Evolutionary conservation across 2,797 vertebrate species (phyloP), one percentile per base, ranked within the genome.

Genomic region (Botia kubotai): DNA sequence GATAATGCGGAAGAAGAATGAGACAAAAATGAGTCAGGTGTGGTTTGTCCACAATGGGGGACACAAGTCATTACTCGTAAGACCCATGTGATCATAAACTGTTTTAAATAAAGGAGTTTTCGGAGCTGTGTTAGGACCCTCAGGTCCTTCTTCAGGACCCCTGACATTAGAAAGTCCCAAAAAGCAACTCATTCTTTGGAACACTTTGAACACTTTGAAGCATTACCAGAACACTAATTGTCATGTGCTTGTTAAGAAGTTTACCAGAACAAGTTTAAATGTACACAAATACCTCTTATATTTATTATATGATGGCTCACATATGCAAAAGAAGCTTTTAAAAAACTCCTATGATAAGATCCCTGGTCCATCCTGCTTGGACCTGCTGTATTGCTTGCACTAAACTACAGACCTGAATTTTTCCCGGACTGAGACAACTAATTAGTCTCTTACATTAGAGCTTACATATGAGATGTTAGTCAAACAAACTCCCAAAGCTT

Each of bases 371-470:
- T 79, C 71, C 50, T 2, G 6, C 19, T 63, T 63, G 60, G 67
- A 52, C 67, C 55, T 36, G 12, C 43, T 79, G 67, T 17, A 50
- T 26, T 48, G 26, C 43, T 73, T 48, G 50, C 3, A 52, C 67
- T 58, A 55, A 72, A 23, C 33, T 80, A 50, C 50, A 58, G 16
- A 48, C 16, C 63, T 60, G 63, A 53, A 43, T 60, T 75, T 19
- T 2, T 80, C 36, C 39, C 63, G 66, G 33, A 29, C 62, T 29
- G n/a, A 58, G 79, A 74, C 48, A 19, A 74, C 29, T 72, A 80
- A 74, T 80, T 68, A 58, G n/a, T 75, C 23, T 80, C n/a, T 68
- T 48, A 80, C 63, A 75, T 80, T 58, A 74, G 63, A 80, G n/a
- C 57, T 68, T 48, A 68, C 52, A 60, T 74, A 58, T 69, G 10